phyloP scores from a whole-genome alignment of 2,797 vertebrate genomes.

The Valencia hispanica region DNA sequence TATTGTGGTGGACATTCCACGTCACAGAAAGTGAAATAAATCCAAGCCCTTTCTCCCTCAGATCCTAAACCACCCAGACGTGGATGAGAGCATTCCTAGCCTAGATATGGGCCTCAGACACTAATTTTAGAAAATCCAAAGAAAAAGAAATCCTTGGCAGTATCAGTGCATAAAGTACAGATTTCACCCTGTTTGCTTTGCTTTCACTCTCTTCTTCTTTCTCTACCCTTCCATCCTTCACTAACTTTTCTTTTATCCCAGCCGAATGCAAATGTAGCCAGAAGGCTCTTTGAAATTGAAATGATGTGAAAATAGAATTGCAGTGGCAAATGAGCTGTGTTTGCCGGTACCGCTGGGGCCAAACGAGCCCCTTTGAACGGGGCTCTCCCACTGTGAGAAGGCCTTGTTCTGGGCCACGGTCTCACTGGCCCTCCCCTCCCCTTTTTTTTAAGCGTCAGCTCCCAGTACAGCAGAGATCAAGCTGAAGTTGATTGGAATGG shows the following conservation, averaged over 20 bases:
- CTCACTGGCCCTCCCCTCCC: conserved; percentile 46
- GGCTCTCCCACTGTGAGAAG: conserved; percentile 47
- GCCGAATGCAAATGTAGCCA: conserved; percentile 76
- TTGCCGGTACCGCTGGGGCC: conserved; percentile 69
- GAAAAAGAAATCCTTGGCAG: conserved; percentile 1
- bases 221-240: conserved; percentile 44
- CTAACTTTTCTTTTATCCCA: conserved; percentile 66
- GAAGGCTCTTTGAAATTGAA: conserved; percentile 83
- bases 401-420: conserved; percentile 59
- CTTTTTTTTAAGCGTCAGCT: conserved; percentile 45
- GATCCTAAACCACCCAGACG: neutral
- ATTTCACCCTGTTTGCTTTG: conserved; percentile 16
- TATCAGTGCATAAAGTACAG: conserved; percentile 24
- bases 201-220: conserved; percentile 16
- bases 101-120: neutral
- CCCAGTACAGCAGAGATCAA: conserved; percentile 54
- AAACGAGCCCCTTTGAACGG: conserved; percentile 70
- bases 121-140: conserved; percentile 35
- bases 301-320: conserved; percentile 82
- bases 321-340: conserved; percentile 78
- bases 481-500: conserved; percentile 45
- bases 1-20: neutral
- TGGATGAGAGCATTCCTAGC: neutral
- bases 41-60: neutral
- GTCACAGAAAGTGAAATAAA: neutral